Base-by-base conservation (phyloP, 2,797 vertebrate genomes). In the Hylomyscus alleni region DNA sequence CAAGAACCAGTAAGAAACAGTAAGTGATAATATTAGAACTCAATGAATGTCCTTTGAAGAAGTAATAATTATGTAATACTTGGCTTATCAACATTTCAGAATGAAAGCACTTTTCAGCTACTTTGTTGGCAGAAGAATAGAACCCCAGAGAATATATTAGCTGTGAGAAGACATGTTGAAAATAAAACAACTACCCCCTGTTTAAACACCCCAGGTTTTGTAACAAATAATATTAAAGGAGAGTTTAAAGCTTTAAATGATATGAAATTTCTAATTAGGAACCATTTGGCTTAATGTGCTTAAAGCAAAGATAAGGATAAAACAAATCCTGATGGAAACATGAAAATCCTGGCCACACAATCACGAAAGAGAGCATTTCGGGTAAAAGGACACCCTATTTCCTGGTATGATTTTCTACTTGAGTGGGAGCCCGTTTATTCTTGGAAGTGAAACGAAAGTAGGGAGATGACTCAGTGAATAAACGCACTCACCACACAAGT, bases 21-120 rank as follows among this genome's bases (percentile, higher is more conserved):
- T 12, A 89, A 62, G 2, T 89, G 26, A 73, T 62, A 29, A 60
- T 19, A 67, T 69, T 83, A 82, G 19, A 93, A 82, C 81, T 44
- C 72, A 60, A 22, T 93, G 73, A 60, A 22, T 93, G 73, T 31
- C 81, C 88, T 90, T 93, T 86, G n/a, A 92, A 17, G 12, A 92
- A 95, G 89, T 80, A 76, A 95, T 67, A 90, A 56, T 80, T 56
- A 65, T 72, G n/a, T 91, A 67, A 65, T 37, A 58, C 24, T 60
- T 89, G 52, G 19, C 58, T 96, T 84, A 90, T 76, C n/a, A 90
- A 62, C 78, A 87, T 92, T 92, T 94, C 13, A 95, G 31, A 93
- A 90, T 40, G 26, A 93, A 97, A 95, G 19, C 13, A 73, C 81
- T 47, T 90, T 24, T 96, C 62, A 73, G 60, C 50, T 10, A 67